phyloP scores from a whole-genome alignment of 2,797 vertebrate species.

The Nyctibius grandis region DNA sequence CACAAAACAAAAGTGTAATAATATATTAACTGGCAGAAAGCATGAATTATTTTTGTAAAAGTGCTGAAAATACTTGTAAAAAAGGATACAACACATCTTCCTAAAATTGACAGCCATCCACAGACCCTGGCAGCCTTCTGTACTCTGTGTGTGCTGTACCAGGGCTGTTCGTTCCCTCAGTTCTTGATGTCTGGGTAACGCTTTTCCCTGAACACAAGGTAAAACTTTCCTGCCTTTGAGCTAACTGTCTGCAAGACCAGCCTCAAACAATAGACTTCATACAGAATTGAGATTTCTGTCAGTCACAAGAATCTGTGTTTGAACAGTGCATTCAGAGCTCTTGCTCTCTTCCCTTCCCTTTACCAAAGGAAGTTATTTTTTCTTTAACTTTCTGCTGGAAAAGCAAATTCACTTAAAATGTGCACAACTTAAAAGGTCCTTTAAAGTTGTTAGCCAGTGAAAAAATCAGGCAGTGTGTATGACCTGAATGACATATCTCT shows the following conservation, averaged over 20 bases:
- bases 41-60: background rate
- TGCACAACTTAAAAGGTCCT: background rate
- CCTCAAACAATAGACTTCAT: background rate
- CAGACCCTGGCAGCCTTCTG: background rate
- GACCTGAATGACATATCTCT: background rate
- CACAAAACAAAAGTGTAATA: background rate
- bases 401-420: background rate
- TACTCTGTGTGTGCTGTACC: background rate
- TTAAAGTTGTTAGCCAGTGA: background rate
- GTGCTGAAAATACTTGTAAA: background rate
- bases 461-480: background rate
- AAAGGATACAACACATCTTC: background rate
- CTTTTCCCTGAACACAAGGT: background rate
- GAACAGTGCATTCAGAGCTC: background rate
- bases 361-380: background rate
- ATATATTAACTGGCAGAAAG: background rate
- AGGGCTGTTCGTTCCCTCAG: background rate
- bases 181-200: background rate
- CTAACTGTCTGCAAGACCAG: background rate
- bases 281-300: background rate
- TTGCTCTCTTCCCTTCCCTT: background rate
- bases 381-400: background rate
- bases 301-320: background rate
- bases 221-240: background rate
- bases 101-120: background rate